phyloP scores from a whole-genome alignment of 2,113 vertebrate species.

The Semnopithecus entellus region DNA sequence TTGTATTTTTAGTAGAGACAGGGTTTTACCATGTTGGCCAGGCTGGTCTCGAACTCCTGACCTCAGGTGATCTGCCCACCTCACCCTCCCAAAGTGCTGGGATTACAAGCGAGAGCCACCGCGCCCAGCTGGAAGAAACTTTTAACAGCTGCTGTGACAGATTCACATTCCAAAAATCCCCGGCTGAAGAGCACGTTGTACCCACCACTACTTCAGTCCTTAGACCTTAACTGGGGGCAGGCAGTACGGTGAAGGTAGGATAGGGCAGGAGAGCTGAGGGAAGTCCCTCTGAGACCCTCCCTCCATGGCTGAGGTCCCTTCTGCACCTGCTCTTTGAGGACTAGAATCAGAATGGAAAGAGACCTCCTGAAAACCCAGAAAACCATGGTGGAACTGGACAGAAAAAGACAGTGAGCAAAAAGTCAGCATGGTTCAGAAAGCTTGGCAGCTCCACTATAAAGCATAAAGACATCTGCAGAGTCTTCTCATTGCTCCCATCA shows the following conservation, averaged over 20 bases:
- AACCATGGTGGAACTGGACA: neutral
- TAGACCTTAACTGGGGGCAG: rapidly evolving
- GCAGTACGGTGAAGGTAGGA: neutral
- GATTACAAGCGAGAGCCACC: too few species aligned
- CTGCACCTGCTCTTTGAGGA: neutral
- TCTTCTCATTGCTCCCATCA: neutral
- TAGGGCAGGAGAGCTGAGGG: neutral
- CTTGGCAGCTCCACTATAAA: neutral
- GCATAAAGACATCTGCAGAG: neutral
- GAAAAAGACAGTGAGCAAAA: neutral
- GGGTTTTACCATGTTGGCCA: too few species aligned
- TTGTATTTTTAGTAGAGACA: too few species aligned
- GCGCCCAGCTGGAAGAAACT: neutral
- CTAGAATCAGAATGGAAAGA: neutral
- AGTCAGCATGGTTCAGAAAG: neutral
- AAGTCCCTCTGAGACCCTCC: neutral
- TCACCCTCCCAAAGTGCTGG: too few species aligned
- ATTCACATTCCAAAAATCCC: rapidly evolving
- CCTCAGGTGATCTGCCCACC: too few species aligned
- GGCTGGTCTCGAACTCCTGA: too few species aligned
- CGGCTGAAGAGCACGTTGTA: neutral
- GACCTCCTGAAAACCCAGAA: neutral
- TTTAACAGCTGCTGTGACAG: neutral
- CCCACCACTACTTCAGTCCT: neutral
- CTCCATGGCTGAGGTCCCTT: neutral